Percentiles rank a stretch among this genome's conserved stretches.
Evolutionary conservation across 1,140 invertebrate species (phyloP).

Genomic region (Brachystomella parvula): DNA sequence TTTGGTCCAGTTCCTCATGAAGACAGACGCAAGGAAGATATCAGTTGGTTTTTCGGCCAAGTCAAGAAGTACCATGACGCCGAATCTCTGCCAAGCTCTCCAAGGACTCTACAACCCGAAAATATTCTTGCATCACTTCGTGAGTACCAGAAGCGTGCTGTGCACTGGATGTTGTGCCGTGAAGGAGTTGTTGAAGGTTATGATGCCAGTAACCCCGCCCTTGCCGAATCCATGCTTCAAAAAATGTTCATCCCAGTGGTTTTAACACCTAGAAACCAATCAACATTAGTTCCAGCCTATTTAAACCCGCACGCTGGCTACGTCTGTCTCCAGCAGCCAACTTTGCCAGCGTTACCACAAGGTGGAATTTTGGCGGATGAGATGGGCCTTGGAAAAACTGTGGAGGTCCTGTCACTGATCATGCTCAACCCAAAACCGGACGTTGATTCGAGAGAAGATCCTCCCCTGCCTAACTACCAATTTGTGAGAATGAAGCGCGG

Average conservation of each 20-base stretch:
- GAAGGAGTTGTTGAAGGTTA: conserved; percentile 42
- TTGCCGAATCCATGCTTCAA: conserved; percentile 24
- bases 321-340: conserved; percentile 41
- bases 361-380: conserved; percentile 75
- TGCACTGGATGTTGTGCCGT: conserved; percentile 59
- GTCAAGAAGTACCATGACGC: conserved; percentile 45
- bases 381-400: conserved; percentile 73
- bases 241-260: conserved; percentile 33
- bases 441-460: background rate
- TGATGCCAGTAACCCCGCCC: conserved; percentile 23
- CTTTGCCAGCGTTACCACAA: conserved; percentile 42
- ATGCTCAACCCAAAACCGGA: conserved; percentile 48
- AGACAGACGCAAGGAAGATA: conserved; percentile 42
- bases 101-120: conserved; percentile 47
- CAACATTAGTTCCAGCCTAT: conserved; percentile 44
- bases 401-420: conserved; percentile 64
- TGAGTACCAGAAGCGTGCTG: conserved; percentile 57
- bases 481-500: conserved; percentile 14
- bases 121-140: conserved; percentile 50
- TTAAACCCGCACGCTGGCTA: conserved; percentile 50
- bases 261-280: conserved; percentile 41
- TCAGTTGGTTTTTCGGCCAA: conserved; percentile 44
- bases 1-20: background rate
- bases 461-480: background rate
- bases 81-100: conserved; percentile 39